A percentile compares a stretch with the other conserved stretches of the same genome.
Conservation (phyloP, 1,140 invertebrate genomes). For the Caenorhabditis tropicalis region DNA sequence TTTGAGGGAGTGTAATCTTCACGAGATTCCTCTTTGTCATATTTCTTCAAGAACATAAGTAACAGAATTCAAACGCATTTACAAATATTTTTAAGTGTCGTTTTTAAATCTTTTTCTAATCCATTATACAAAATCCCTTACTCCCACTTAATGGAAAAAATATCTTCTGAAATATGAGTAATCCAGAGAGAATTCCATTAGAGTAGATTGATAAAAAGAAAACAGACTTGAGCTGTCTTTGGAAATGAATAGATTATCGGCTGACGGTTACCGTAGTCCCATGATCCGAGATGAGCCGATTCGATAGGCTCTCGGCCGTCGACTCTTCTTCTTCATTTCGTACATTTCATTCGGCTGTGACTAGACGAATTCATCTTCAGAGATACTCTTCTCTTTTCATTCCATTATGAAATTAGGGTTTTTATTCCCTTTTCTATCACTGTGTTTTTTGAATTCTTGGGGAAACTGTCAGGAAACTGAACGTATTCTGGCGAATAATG, state of each 20-base stretch:
- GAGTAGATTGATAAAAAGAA: slow-evolving; percentile 30
- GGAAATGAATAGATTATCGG: not conserved
- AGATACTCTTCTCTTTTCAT: not conserved
- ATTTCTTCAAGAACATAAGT: not conserved
- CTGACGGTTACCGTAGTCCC: slow-evolving; percentile 14
- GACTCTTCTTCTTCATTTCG: not conserved
- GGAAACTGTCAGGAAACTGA: slow-evolving; percentile 15
- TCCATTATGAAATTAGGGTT: not conserved
- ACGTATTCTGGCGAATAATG: slow-evolving; percentile 24
- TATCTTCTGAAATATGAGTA: not conserved
- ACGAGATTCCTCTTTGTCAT: not conserved
- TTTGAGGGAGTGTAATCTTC: not conserved
- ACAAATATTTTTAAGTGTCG: no score
- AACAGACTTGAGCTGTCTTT: not conserved
- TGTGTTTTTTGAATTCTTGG: not conserved
- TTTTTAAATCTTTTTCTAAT: no score
- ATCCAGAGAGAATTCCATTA: not conserved
- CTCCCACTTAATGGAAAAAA: not conserved
- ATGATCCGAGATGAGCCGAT: slow-evolving; percentile 5
- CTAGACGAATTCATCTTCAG: not conserved
- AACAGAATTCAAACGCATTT: no score
- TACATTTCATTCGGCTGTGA: not conserved
- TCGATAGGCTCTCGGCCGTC: not conserved
- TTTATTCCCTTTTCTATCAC: not conserved
- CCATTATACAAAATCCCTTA: not conserved